These are phyloP conservation scores for Dromaius novaehollandiae DNA, from an alignment of 2,113 vertebrate species.

Conservation along the genomic window DNA sequence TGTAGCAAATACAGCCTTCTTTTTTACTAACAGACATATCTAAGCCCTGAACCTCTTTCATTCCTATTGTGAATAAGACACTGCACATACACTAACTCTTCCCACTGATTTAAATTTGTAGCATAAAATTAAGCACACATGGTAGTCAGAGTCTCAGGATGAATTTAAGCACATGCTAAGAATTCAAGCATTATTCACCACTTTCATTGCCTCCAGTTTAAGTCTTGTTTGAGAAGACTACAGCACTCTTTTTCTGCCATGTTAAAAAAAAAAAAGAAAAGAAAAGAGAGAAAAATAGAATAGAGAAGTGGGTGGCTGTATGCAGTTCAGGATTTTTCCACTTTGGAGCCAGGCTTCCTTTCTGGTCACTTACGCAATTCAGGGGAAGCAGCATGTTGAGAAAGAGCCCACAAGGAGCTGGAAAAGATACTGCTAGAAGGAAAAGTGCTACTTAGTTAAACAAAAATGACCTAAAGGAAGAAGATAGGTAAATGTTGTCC, in stretches of 20 bases:
- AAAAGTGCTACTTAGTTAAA: slow-evolving; percentile 15
- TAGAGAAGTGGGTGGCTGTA: background rate
- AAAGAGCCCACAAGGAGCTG: slow-evolving; percentile 12
- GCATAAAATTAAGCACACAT: background rate
- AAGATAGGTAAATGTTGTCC: background rate
- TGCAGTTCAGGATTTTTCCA: background rate
- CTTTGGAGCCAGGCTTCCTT: background rate
- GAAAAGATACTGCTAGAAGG: background rate
- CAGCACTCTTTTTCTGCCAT: background rate
- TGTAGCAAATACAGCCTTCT: background rate
- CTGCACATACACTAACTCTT: background rate
- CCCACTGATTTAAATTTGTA: background rate
- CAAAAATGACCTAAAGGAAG: background rate
- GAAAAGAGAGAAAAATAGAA: background rate
- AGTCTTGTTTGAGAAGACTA: background rate
- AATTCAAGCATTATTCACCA: background rate
- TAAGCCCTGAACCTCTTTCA: background rate
- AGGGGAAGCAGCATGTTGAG: background rate
- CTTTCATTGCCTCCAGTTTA: background rate
- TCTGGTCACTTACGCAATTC: background rate
- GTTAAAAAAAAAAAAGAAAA: background rate
- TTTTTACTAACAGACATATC: background rate
- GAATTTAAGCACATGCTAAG: background rate
- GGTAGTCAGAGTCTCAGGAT: background rate
- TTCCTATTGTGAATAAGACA: background rate